Base-by-base conservation (phyloP, 2,888 invertebrate genomes). In the Athalia rosae region DNA sequence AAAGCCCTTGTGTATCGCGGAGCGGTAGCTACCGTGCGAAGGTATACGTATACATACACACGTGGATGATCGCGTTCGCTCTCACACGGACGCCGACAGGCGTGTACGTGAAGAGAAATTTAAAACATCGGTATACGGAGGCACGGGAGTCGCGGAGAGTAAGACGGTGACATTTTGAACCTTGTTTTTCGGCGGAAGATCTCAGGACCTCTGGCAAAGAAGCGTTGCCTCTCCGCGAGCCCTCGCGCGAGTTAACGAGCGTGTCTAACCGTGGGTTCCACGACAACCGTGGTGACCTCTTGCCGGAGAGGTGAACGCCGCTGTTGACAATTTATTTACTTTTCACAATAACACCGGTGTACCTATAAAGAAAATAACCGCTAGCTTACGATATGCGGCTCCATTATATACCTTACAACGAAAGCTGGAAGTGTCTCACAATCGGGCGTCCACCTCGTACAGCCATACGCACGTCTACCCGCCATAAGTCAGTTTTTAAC, bases 201-300 rank as follows among this genome's bases (percentile, higher is more conserved):
- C 80, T 80, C 80, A 80, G 77, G 80, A 80, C 78, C 73, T 80
- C 77, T 79, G 79, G 61, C 71, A 13, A 74, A 43, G 48, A 48
- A 78, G 15, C n/a, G n/a, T n/a, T 28, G 64, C 76, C 66, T 41
- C 66, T 50, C 28, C 28, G 28, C 28, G 45, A 47, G 56, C n/a
- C 69, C 69, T 77, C 76, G 1, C 58, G 48, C 76, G 79, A 82
- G 82, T 84, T 84, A 86, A 86, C 81, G 82, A 85, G 83, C 85
- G 84, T 86, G 82, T 84, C 84, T 83, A 84, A 85, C 79, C 79
- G 79, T 78, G 78, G 82, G 80, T 83, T 85, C 79, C 80, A 78
- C 78, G 80, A 77, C 79, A 64, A 13, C 45, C 43, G 53, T 11
- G 74, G 59, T 58, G 76, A 78, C 78, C 78, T 48, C 9, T 4